Percentiles rank a stretch among this genome's conserved stretches.
phyloP scores from a whole-genome alignment of 1,140 invertebrate genomes.

The Metopolophium dirhodum region DNA sequence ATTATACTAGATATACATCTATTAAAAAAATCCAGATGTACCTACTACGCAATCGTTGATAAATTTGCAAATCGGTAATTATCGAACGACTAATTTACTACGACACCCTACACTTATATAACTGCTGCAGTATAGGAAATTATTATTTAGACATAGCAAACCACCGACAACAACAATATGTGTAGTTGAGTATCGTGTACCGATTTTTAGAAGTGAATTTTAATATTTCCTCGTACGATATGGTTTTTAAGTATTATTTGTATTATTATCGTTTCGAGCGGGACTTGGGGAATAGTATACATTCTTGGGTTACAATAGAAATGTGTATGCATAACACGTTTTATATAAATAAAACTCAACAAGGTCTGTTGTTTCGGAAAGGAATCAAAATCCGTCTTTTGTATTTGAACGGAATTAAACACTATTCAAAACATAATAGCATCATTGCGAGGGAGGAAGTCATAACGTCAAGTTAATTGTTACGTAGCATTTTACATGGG shows the following conservation, averaged over 20 bases:
- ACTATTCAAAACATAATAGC: background rate
- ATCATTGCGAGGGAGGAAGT: background rate
- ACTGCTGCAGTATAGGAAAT: too few relatives aligned
- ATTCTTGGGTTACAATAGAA: constrained; percentile 13
- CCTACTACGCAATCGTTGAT: too few relatives aligned
- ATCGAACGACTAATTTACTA: background rate
- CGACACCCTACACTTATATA: background rate
- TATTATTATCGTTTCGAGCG: background rate
- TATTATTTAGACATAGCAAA: too few relatives aligned
- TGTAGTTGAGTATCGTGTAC: background rate
- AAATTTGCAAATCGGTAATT: background rate
- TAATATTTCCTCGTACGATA: background rate
- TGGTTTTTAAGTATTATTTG: background rate
- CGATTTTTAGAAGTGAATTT: background rate
- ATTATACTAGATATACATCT: too few relatives aligned
- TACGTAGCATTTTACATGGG: background rate
- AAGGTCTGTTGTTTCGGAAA: background rate
- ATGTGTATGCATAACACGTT: background rate
- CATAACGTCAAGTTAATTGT: background rate
- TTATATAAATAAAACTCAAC: constrained; percentile 14
- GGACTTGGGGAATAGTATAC: background rate
- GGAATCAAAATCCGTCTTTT: constrained; percentile 2
- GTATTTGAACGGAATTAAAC: background rate
- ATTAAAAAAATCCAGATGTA: too few relatives aligned
- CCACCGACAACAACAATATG: background rate